phyloP scores from a whole-genome alignment of 2,888 invertebrate species.

The Synergus laeviventris region DNA sequence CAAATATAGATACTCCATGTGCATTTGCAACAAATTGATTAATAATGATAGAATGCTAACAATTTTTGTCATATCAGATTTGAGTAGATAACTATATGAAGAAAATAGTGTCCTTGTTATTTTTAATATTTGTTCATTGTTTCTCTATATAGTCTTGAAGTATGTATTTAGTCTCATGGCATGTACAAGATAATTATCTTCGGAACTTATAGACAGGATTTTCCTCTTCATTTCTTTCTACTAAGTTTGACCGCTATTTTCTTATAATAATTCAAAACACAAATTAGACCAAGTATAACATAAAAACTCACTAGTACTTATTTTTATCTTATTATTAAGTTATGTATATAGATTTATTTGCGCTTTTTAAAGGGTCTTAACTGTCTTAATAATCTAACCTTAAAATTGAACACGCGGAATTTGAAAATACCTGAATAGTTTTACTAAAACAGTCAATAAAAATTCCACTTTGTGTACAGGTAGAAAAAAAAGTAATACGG shows the following conservation, averaged over 20 bases:
- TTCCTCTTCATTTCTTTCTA: neutral
- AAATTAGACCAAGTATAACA: neutral
- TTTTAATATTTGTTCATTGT: neutral
- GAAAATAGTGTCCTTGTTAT: neutral
- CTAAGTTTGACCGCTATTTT: neutral
- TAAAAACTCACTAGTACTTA: neutral
- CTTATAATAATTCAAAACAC: neutral
- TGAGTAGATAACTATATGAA: neutral
- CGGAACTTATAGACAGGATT: neutral
- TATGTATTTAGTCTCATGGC: neutral
- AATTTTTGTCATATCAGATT: neutral
- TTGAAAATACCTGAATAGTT: neutral
- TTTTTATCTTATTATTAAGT: no score
- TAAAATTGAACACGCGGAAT: constrained; percentile 22
- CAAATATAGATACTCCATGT: neutral
- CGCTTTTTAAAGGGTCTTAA: neutral
- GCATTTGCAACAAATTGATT: neutral
- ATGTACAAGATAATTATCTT: neutral
- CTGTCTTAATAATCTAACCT: constrained; percentile 6
- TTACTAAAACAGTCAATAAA: neutral
- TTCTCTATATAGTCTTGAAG: neutral
- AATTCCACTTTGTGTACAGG: no score
- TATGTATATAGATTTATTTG: neutral
- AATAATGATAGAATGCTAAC: neutral
- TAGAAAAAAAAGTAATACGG: no score